Evolutionary conservation across 2,888 invertebrate genomes (phyloP).

Genomic region (Plusia festucae): DNA sequence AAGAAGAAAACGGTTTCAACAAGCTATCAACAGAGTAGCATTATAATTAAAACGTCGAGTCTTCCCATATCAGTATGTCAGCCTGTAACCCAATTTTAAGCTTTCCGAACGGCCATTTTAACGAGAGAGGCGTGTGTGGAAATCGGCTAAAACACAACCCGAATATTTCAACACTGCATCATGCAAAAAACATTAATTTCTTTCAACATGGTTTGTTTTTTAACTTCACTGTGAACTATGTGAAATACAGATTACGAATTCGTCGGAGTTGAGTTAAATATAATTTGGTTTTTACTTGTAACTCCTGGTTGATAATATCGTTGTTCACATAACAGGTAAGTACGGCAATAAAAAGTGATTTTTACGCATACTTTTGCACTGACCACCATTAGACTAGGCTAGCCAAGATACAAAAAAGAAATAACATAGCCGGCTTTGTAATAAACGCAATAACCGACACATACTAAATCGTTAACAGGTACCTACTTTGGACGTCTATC

Average conservation of each 20-base stretch:
- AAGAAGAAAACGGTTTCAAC: slow-evolving; percentile 6
- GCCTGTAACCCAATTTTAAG: slow-evolving; percentile 50
- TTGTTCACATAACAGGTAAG: too few species aligned
- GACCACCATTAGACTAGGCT: too few species aligned
- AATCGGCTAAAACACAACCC: slow-evolving; percentile 33
- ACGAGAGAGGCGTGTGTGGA: slow-evolving; percentile 34
- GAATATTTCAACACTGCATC: slow-evolving; percentile 11
- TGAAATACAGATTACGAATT: not conserved
- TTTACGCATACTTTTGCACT: too few species aligned
- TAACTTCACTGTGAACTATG: not conserved
- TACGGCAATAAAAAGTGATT: too few species aligned
- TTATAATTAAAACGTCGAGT: slow-evolving; percentile 36
- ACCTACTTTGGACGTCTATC: too few species aligned
- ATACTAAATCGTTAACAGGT: too few species aligned
- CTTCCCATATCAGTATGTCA: slow-evolving; percentile 12
- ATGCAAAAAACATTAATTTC: slow-evolving; percentile 3
- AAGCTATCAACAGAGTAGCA: slow-evolving; percentile 13
- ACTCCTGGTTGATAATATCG: not conserved
- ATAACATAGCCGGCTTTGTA: too few species aligned
- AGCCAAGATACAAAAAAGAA: too few species aligned
- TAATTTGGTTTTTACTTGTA: not conserved
- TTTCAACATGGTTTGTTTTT: not conserved
- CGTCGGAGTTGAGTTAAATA: not conserved
- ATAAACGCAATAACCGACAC: too few species aligned
- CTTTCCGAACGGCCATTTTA: slow-evolving; percentile 28